phyloP scores from a whole-genome alignment of 2,888 invertebrate genomes.

The Harpalus rufipes region DNA sequence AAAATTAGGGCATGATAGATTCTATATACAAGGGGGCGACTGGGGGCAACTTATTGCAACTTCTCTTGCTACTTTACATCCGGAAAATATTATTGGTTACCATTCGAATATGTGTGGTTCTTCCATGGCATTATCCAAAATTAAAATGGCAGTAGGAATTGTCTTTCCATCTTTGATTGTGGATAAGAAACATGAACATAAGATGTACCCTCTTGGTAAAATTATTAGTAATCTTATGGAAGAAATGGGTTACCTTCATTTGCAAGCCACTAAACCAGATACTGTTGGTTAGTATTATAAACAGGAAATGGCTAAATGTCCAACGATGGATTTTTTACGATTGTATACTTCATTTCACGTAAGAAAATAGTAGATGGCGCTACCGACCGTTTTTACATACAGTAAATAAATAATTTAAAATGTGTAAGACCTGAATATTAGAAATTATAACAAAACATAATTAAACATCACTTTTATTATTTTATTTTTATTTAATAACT shows the following conservation, averaged over 20 bases:
- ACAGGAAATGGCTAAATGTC: background rate
- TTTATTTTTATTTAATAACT: too few relatives aligned
- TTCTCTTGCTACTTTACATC: conserved; percentile 83
- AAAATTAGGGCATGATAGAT: conserved; percentile 83
- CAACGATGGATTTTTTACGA: too few relatives aligned
- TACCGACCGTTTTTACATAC: too few relatives aligned
- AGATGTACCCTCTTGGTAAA: conserved; percentile 71
- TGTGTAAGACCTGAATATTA: too few relatives aligned
- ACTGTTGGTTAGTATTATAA: conserved; percentile 81
- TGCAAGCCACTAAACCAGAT: conserved; percentile 94
- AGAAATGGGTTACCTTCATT: conserved; percentile 84
- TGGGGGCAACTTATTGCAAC: conserved; percentile 86
- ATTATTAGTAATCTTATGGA: conserved; percentile 22
- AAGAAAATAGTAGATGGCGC: too few relatives aligned
- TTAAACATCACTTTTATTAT: too few relatives aligned
- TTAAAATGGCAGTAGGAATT: conserved; percentile 77
- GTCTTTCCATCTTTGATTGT: conserved; percentile 81
- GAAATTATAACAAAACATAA: too few relatives aligned
- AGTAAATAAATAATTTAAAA: too few relatives aligned
- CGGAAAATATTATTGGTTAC: conserved; percentile 79
- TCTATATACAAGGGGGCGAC: conserved; percentile 88
- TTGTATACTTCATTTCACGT: too few relatives aligned
- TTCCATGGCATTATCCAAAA: background rate
- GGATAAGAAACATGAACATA: conserved; percentile 77
- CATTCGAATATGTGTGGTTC: conserved; percentile 80